phyloP scores from a whole-genome alignment of 2,113 vertebrate species.

The Indicator maculatus region DNA sequence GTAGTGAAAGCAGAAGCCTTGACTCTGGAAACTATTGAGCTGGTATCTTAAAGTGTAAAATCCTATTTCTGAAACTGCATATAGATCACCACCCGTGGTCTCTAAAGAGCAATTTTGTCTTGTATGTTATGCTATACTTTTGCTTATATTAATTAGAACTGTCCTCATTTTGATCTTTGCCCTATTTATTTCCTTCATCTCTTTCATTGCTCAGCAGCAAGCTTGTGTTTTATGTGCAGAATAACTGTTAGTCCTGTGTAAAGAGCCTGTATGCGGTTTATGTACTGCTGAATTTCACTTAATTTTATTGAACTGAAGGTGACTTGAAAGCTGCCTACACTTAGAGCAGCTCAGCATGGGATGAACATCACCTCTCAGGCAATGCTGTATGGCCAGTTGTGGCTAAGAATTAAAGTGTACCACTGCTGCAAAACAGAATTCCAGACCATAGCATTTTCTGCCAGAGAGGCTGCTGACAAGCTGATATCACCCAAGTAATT shows the following conservation, averaged over 20 bases:
- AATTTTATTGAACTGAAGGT: not conserved
- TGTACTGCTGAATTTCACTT: not conserved
- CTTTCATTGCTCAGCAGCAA: not conserved
- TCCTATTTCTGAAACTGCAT: conserved; percentile 29
- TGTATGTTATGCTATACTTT: not conserved
- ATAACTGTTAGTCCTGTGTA: not conserved
- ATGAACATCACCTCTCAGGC: not conserved
- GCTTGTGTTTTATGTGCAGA: not conserved
- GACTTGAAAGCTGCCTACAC: not conserved
- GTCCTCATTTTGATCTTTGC: conserved; percentile 7
- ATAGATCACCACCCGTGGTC: not conserved
- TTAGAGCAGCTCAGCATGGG: not conserved
- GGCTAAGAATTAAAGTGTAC: not conserved
- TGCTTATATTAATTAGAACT: conserved; percentile 25
- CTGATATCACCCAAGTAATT: not conserved
- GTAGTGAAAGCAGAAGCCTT: conserved; percentile 37
- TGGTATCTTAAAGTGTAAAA: conserved; percentile 6
- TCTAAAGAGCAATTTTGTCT: conserved; percentile 25
- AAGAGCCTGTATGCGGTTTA: not conserved
- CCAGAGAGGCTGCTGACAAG: not conserved
- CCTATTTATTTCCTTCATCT: not conserved
- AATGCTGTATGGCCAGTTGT: not conserved
- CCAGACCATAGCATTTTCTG: not conserved
- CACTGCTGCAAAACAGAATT: not conserved
- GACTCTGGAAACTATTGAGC: not conserved